These are phyloP conservation scores for Phlogophora meticulosa DNA, from an alignment of 2,888 invertebrate genomes.

Conservation along the genomic window DNA sequence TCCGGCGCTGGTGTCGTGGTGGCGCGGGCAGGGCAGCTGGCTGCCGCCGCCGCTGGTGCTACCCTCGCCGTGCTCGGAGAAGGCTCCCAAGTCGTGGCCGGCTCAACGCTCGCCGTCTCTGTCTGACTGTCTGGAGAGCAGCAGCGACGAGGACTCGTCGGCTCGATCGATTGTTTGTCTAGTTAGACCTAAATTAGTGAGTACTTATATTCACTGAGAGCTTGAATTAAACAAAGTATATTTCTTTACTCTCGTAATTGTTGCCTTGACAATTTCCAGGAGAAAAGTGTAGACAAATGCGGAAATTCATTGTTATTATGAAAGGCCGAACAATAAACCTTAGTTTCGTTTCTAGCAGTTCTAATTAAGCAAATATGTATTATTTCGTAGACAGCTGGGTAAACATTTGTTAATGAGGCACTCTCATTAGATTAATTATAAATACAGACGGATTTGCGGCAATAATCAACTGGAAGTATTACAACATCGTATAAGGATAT, in stretches of 20 bases:
- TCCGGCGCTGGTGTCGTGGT: conserved; percentile 89
- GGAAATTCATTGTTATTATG: not conserved
- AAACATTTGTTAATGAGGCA: conserved; percentile 45
- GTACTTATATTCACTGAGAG: conserved; percentile 63
- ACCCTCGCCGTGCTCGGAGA: conserved; percentile 74
- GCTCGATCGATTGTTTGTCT: conserved; percentile 87
- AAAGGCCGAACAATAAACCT: not conserved
- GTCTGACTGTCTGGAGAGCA: conserved; percentile 88
- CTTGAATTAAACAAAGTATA: not conserved
- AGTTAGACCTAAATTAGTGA: conserved; percentile 87
- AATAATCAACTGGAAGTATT: conserved; percentile 43
- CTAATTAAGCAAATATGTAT: conserved; percentile 17
- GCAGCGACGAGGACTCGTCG: conserved; percentile 86
- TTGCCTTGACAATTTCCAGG: not conserved
- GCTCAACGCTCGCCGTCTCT: conserved; percentile 85
- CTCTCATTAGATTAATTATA: conserved; percentile 45
- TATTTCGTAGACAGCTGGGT: conserved; percentile 20
- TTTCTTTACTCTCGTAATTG: not conserved
- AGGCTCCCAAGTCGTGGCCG: conserved; percentile 80
- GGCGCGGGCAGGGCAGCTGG: conserved; percentile 82
- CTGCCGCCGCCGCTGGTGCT: conserved; percentile 76
- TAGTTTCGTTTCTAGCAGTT: not conserved
- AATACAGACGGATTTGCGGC: conserved; percentile 21
- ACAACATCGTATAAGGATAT: conserved; percentile 53
- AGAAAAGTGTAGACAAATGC: not conserved